Evolutionary conservation across 2,113 vertebrate genomes (phyloP), one percentile per base, ranked within the genome.

Genomic region (Bos javanicus): DNA sequence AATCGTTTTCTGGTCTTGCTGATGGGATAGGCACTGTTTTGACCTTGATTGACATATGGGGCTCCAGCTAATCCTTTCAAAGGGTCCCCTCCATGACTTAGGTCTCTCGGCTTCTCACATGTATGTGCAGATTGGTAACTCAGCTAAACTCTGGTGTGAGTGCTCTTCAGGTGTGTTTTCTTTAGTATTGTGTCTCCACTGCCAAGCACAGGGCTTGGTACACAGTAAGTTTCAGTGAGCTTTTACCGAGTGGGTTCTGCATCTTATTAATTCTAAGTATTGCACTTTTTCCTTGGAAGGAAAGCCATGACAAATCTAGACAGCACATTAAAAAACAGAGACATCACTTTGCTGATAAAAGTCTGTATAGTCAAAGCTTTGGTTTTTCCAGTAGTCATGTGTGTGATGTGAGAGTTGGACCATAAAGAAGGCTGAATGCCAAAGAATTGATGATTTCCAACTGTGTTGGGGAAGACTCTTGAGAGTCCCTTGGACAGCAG

Each of bases 121-220:
- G 17, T 39, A 39, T 2, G 23, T 0, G 1, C 2, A 2, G 3
- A 39, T 17, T 28, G 4, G 5, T 48, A 80, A 39, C 7, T 30
- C 46, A 30, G 76, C 76, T 19, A 10, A 48, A 80, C 7, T 19
- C 76, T 30, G 46, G 26, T 19, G 46, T 48, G 43, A 48, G 76
- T 6, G 26, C 26, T 17, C 76, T 48, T 48, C 76, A 48, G 76
- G 26, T 17, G 4, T 30, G 6, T 7, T 25, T 48, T 87, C 39
- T 33, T 48, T 60, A 15, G 67, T 2, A 11, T 5, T 15, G 1
- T 14, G 6, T 15, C 59, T 48, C 19, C 23, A 67, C 26, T 15
- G 33, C 36, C 21, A n/a, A 33, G 14, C 1, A 14, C 33, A 3
- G 0, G 0, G 3, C 17, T 23, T 25, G 33, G 5, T 28, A 39